These are phyloP conservation scores for Mythimna lalbum DNA, from an alignment of 2,888 invertebrate genomes.

Conservation along the genomic window DNA sequence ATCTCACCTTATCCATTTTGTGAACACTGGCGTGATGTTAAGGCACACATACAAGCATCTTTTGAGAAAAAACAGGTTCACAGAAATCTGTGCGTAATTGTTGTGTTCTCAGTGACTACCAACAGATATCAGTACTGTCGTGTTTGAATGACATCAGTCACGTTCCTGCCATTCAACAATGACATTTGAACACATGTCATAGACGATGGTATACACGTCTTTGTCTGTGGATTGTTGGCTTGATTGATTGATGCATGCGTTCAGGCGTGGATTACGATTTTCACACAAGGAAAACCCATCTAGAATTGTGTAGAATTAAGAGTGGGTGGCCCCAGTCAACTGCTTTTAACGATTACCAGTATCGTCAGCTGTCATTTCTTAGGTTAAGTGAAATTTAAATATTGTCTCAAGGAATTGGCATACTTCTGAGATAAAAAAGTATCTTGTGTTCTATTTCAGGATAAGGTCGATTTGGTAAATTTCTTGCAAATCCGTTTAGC, in stretches of 20 bases:
- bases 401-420: too few species aligned
- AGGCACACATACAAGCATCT: neutral
- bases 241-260: neutral
- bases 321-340: too few species aligned
- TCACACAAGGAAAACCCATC: neutral
- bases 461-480: too few species aligned
- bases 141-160: neutral
- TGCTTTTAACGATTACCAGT: too few species aligned
- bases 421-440: too few species aligned
- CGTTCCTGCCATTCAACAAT: neutral
- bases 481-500: too few species aligned
- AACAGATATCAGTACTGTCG: slow-evolving; percentile 5
- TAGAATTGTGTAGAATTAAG: too few species aligned
- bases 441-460: too few species aligned
- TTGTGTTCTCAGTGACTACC: neutral
- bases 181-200: neutral
- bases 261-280: neutral
- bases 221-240: neutral
- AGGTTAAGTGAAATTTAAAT: too few species aligned
- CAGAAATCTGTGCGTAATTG: neutral
- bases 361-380: too few species aligned
- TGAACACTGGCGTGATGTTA: neutral
- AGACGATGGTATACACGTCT: neutral
- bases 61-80: neutral
- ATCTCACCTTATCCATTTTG: too few species aligned